Base-by-base conservation (phyloP, 2,888 invertebrate genomes). In the Eutolmus rufibarbis region DNA sequence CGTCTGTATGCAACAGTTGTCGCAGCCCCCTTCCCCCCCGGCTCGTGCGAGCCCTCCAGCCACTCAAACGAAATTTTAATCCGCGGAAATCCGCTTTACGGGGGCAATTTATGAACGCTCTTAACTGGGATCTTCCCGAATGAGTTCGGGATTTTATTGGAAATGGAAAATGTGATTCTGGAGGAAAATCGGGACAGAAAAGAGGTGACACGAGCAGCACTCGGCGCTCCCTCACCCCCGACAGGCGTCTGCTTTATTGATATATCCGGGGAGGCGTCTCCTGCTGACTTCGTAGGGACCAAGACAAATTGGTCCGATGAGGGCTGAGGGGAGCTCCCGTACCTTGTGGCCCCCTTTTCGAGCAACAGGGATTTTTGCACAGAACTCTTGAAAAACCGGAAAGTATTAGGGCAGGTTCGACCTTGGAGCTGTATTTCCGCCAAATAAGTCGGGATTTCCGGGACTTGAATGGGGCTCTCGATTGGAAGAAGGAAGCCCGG, bases 1-100 rank as follows among this genome's bases (percentile, higher is more conserved):
- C 76, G 77, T 86, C 86, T 86, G 77, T 86, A 86, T 86, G 86
- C 86, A 86, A 86, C 86, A 86, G 86, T 86, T 86, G 86, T 74
- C 86, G 74, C 82, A 84, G 14, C 79, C 28, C 66, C 79, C 23
- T 40, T 66, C 66, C 40, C 82, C 66, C 34, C 31, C n/a, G 19
- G 82, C 40, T 40, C 40, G 2, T 12, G 40, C 9, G 40, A 40
- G 40, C 40, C 40, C 40, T 12, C 57, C 31, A 1, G 66, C 82
- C 66, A 84, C 82, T 84, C 85, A 85, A 74, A 86, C 74, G 76
- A 86, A 86, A 86, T 86, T 86, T 77, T 86, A 86, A 86, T 86
- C 86, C 77, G 43, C 77, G 51, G 46, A 86, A 86, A 86, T 86
- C 86, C 76, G 77, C 34, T 86, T 86, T 76, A 86, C 86, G 51